Evolutionary conservation across 2,797 vertebrate genomes (phyloP), one percentile per base, ranked within the genome.

Genomic region (Spondyliosoma cantharus): DNA sequence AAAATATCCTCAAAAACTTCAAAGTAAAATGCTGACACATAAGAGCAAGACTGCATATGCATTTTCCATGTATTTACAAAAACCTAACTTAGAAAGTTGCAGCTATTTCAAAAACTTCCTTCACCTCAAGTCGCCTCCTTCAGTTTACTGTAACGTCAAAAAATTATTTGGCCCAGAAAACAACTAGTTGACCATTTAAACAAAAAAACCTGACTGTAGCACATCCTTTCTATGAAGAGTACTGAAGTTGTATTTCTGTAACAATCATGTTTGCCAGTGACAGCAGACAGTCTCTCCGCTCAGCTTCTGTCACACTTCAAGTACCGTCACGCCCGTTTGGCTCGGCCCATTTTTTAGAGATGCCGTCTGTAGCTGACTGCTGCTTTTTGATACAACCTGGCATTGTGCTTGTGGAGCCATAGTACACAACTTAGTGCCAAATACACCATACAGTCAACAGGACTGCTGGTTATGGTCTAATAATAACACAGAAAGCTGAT

Each of bases 281-380:
- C 46, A 74, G 20, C 62, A 78, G 61, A 80, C 70, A 25, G 27
- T 64, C 22, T 42, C 80, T 79, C 69, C 61, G 42, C 56, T 76
- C 66, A 61, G 73, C 56, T 60, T 68, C 71, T 57, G 72, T 65
- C 81, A 79, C 53, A 71, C 69, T 69, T 71, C 54, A 76, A 62
- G 43, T 25, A 14, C 54, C 60, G 68, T 83, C 74, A 78, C 52
- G n/a, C 59, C 59, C 43, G 56, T 81, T 71, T 71, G 62, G 59
- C 58, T 78, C 46, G 24, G 74, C 65, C 45, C 64, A 59, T 73
- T 16, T 58, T 76, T 57, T 25, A 42, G 49, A 69, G 53, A 68
- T 27, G 72, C 49, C 37, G 49, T 0, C 19, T 58, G 27, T 13
- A 19, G 53, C 63, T 67, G 60, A 73, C 57, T 71, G 59, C 50